Conservation (phyloP, 1,140 invertebrate species). For the Drosophila fuyamai region DNA sequence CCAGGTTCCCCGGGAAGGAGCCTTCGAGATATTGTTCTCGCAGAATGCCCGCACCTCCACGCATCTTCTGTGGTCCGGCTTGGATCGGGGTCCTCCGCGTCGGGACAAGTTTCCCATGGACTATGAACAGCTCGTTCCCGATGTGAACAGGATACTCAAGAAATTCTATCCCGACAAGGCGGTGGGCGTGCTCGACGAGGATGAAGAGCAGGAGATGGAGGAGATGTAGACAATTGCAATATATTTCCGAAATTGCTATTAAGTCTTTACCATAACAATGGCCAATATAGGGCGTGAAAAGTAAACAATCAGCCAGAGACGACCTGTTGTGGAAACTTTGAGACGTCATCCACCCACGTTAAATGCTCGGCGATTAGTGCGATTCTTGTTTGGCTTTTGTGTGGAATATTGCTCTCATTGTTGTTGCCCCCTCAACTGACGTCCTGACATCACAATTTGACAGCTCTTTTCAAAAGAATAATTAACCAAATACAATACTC, state of each 20-base stretch:
- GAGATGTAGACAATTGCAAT: constrained; percentile 16
- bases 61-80: constrained; percentile 70
- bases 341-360: constrained; percentile 23
- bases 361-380: constrained; percentile 19
- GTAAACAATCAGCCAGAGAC: constrained; percentile 14
- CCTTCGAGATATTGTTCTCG: constrained; percentile 69
- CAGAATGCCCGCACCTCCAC: constrained; percentile 78
- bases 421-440: constrained; percentile 27
- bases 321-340: constrained; percentile 26
- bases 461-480: constrained; percentile 68
- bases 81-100: constrained; percentile 65
- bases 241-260: constrained; percentile 8
- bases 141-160: constrained; percentile 62
- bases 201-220: constrained; percentile 32
- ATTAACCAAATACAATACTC: constrained; percentile 58
- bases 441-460: constrained; percentile 47
- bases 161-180: constrained; percentile 79
- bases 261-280: constrained; percentile 37
- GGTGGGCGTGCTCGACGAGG: constrained; percentile 24
- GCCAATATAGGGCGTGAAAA: constrained; percentile 8
- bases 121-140: constrained; percentile 56
- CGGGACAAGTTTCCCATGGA: constrained; percentile 71
- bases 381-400: constrained; percentile 10
- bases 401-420: constrained; percentile 40
- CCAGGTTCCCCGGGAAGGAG: constrained; percentile 54